phyloP scores from a whole-genome alignment of 2,113 vertebrate species.

The Anoplopoma fimbria region DNA sequence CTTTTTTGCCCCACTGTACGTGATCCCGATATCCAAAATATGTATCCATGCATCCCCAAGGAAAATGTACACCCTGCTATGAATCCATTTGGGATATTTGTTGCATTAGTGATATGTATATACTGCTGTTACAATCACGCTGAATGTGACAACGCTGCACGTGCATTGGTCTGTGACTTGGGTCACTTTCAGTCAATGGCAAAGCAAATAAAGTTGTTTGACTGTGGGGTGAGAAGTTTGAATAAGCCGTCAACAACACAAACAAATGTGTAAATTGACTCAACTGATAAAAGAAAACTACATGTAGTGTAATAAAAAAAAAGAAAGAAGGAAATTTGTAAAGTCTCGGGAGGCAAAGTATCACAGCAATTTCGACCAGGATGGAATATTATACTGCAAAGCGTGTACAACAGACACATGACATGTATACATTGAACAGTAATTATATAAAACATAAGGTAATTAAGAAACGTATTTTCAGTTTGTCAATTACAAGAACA shows the following conservation, averaged over 20 bases:
- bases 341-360: neutral
- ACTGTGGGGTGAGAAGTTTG: neutral
- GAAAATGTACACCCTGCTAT: neutral
- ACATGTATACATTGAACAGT: neutral
- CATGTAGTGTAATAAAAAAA: neutral
- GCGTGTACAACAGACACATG: neutral
- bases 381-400: neutral
- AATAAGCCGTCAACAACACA: neutral
- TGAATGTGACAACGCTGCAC: neutral
- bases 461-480: neutral
- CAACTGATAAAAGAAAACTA: neutral
- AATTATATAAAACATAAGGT: neutral
- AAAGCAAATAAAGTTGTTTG: constrained; percentile 1
- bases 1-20: no score
- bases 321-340: neutral
- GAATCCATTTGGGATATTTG: neutral
- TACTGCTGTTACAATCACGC: neutral
- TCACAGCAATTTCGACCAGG: neutral
- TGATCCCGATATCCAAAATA: neutral
- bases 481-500: neutral
- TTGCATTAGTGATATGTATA: neutral
- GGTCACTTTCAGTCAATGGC: no score
- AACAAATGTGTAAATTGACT: neutral
- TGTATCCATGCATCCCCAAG: neutral
- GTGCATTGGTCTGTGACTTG: no score